These are phyloP conservation scores for Montipora foliosa DNA, from an alignment of 64 coral and sea anemone species.

Conservation along the genomic window DNA sequence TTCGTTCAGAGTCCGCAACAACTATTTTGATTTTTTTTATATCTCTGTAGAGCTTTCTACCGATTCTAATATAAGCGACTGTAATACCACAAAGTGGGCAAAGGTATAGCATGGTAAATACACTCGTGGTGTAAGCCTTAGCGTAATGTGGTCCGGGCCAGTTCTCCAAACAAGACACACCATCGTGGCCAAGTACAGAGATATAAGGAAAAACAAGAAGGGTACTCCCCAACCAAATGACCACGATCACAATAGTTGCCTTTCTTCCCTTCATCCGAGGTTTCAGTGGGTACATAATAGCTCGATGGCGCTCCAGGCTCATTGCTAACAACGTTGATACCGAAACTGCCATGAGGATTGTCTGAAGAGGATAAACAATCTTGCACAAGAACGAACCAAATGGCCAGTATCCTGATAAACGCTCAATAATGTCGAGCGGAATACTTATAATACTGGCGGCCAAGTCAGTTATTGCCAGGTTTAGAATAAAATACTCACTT, in stretches of 20 bases:
- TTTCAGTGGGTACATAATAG: slow-evolving; percentile 80
- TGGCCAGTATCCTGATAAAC: slow-evolving; percentile 64
- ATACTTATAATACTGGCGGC: slow-evolving; percentile 73
- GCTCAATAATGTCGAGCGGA: slow-evolving; percentile 79
- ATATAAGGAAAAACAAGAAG: slow-evolving; percentile 75
- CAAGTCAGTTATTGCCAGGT: slow-evolving; percentile 78
- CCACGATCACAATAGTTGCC: slow-evolving; percentile 36
- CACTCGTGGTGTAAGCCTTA: slow-evolving; percentile 61
- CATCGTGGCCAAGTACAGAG: slow-evolving; percentile 56
- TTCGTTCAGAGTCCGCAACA: slow-evolving; percentile 31
- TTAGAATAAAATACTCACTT: slow-evolving; percentile 88
- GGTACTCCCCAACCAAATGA: slow-evolving; percentile 67
- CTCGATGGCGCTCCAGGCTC: slow-evolving; percentile 82
- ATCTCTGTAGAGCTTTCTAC: slow-evolving; percentile 67
- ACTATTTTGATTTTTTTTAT: slow-evolving; percentile 71
- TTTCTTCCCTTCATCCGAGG: slow-evolving; percentile 64
- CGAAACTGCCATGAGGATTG: slow-evolving; percentile 84
- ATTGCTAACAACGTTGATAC: slow-evolving; percentile 79
- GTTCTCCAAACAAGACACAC: slow-evolving; percentile 28
- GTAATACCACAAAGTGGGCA: slow-evolving; percentile 65
- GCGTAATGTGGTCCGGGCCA: slow-evolving; percentile 65
- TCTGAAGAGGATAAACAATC: slow-evolving; percentile 85
- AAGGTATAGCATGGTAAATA: slow-evolving; percentile 72
- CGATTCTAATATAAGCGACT: slow-evolving; percentile 63
- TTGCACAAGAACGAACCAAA: slow-evolving; percentile 81